Conservation (phyloP, 1,140 invertebrate species). For the Augochlora pura region DNA sequence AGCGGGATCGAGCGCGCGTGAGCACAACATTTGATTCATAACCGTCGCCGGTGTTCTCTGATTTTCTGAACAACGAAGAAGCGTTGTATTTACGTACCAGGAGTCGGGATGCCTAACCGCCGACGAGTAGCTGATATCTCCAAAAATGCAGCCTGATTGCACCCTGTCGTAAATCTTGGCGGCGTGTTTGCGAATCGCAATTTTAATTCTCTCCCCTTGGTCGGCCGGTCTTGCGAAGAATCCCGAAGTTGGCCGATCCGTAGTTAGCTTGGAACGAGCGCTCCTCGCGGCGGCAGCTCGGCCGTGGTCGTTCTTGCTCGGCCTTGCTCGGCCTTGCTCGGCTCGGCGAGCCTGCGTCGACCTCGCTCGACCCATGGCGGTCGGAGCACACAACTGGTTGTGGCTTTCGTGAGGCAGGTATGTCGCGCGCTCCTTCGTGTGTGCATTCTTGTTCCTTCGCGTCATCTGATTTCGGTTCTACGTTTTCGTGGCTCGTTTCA, state of each 20-base stretch:
- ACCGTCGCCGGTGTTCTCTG: background rate
- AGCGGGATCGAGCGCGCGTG: too few relatives aligned
- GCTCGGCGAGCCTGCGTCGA: conserved; percentile 65
- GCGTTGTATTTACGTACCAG: too few relatives aligned
- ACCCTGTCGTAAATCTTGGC: conserved; percentile 3
- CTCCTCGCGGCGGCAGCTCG: conserved; percentile 68
- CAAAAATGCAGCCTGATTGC: background rate
- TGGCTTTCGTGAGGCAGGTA: conserved; percentile 72
- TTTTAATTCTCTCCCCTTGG: conserved; percentile 29
- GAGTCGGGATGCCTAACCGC: background rate
- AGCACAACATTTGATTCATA: background rate
- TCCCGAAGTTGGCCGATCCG: conserved; percentile 21
- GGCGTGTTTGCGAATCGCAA: background rate
- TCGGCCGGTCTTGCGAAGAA: background rate
- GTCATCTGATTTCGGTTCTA: conserved; percentile 18
- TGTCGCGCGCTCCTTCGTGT: conserved; percentile 47
- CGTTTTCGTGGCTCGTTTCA: background rate
- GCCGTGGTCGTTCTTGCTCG: conserved; percentile 59
- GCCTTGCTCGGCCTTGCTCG: conserved; percentile 44
- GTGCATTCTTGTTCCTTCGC: conserved; percentile 33
- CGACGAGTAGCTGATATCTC: too few relatives aligned
- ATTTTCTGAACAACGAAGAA: background rate
- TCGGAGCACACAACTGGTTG: conserved; percentile 75
- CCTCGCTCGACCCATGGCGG: conserved; percentile 75
- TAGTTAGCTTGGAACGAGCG: background rate